These are phyloP conservation scores for Nymphalis io DNA, from an alignment of 1,140 invertebrate species.

Conservation along the genomic window DNA sequence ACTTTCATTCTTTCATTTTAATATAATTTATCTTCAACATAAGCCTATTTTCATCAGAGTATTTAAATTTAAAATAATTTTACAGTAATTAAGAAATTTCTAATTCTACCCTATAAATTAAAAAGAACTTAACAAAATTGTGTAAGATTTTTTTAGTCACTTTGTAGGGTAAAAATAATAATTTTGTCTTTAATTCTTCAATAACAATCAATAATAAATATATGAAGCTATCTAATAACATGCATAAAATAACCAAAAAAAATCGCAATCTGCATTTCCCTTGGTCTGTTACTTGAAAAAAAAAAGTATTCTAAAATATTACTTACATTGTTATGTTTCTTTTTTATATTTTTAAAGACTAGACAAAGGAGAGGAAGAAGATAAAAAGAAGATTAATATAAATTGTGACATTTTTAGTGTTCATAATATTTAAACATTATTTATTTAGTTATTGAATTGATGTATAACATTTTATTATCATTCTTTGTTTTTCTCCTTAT, in stretches of 20 bases:
- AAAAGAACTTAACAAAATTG: too few species aligned
- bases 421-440: too few species aligned
- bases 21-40: background rate
- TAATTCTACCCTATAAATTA: too few species aligned
- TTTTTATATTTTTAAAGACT: background rate
- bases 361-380: too few species aligned
- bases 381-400: too few species aligned
- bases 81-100: too few species aligned
- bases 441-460: too few species aligned
- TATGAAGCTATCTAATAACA: background rate
- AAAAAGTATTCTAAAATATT: conserved; percentile 1
- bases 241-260: conserved; percentile 37
- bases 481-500: too few species aligned
- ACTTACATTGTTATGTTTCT: background rate
- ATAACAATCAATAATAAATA: background rate
- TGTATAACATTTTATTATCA: too few species aligned
- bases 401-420: too few species aligned
- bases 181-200: background rate
- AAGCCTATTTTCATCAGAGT: background rate
- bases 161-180: background rate
- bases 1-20: conserved; percentile 6
- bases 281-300: conserved; percentile 72
- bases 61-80: too few species aligned
- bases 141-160: too few species aligned
- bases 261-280: conserved; percentile 72